Evolutionary conservation across 2,888 invertebrate species (phyloP).

Genomic region (Petrophora chlorosata): DNA sequence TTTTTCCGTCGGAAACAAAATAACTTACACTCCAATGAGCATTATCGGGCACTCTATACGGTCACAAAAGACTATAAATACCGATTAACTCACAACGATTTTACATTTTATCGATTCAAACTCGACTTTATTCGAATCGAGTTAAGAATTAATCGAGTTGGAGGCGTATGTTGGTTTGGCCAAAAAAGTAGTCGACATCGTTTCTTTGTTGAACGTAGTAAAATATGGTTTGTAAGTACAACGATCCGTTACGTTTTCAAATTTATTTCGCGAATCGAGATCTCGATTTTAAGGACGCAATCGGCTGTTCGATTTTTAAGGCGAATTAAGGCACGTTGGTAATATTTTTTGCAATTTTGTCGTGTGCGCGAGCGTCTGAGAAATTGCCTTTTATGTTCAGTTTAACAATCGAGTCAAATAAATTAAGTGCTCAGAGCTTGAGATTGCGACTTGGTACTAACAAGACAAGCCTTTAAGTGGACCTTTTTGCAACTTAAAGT

Average conservation of each 20-base stretch:
- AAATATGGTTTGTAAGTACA: slow-evolving; percentile 40
- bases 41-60: slow-evolving; percentile 68
- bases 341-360: slow-evolving; percentile 21
- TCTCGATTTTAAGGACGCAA: slow-evolving; percentile 45
- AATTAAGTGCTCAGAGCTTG: slow-evolving; percentile 20
- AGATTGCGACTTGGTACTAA: slow-evolving; percentile 8
- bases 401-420: slow-evolving; percentile 27
- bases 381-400: slow-evolving; percentile 23
- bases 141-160: slow-evolving; percentile 9
- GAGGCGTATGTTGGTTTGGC: slow-evolving; percentile 17
- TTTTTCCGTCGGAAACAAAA: slow-evolving; percentile 63
- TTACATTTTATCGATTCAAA: not conserved
- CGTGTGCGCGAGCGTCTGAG: slow-evolving; percentile 18
- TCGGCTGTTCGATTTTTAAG: slow-evolving; percentile 36
- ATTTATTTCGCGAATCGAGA: slow-evolving; percentile 50
- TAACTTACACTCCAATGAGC: slow-evolving; percentile 72
- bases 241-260: slow-evolving; percentile 42
- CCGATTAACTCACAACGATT: slow-evolving; percentile 38
- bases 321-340: slow-evolving; percentile 25
- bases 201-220: slow-evolving; percentile 41
- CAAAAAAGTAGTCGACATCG: slow-evolving; percentile 40
- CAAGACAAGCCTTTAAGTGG: not conserved
- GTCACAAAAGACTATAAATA: slow-evolving; percentile 73
- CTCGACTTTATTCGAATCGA: slow-evolving; percentile 20
- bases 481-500: not conserved